Evolutionary conservation across 1,140 invertebrate genomes (phyloP), one percentile per base, ranked within the genome.

Genomic region (Wiebesia pumilae): DNA sequence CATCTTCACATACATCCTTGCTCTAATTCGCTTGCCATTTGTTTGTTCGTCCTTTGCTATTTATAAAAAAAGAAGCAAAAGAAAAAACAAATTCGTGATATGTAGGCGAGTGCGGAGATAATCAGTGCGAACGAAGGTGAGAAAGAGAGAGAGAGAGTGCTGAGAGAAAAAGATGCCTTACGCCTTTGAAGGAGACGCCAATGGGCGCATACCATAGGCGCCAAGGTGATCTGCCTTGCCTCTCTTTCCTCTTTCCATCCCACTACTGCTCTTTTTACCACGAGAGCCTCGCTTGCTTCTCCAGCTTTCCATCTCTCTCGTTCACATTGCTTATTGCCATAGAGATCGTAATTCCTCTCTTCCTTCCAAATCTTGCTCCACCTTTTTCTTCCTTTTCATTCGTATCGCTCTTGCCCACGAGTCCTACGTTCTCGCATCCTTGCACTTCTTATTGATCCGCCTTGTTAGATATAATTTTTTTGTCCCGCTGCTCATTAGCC

Each of bases 121-220:
- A 77, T 7, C 47, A 77, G 73, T 77, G 40, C 19, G 73, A 71
- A 71, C 10, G 62, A 10, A 19, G 19, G 33, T 7, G 51, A n/a
- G 54, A 62, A 35, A 65, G 35, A n/a, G 69, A 27, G 80, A 27
- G 54, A 58, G 33, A 62, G 73, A 38, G 84, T 10, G 24, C 0
- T 0, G 40, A 0, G 38, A 85, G 65, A 80, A 79, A 84, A 67
- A 38, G 77, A 82, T 73, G 88, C 87, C 14, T 84, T 91, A 91
- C 90, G 90, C 90, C 90, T 90, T 87, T 92, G 90, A 89, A 69
- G 82, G 86, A 81, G 90, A 92, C 89, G 91, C 92, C 92, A 90
- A 89, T 92, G 91, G 88, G 85, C 90, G 91, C 92, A 93, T 93
- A 93, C 92, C 92, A 91, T 90, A 88, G 89, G 83, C 92, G 89